These are phyloP conservation scores for Cheilosia vulpina DNA, from an alignment of 2,888 invertebrate species.

Conservation along the genomic window DNA sequence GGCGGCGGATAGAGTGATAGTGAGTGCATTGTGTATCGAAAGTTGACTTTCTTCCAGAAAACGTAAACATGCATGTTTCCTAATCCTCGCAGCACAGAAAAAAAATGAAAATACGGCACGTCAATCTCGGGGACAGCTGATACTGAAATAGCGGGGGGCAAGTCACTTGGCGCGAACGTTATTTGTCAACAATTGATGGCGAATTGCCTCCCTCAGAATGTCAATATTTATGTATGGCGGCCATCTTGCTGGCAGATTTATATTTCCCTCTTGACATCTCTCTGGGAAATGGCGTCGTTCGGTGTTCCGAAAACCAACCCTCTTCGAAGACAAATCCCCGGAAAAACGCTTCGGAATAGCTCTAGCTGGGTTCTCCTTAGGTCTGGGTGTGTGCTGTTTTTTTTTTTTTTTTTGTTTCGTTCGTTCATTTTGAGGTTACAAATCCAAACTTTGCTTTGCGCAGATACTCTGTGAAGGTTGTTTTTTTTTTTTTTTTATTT, in stretches of 20 bases:
- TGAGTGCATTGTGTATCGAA: conserved; percentile 65
- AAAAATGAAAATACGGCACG: conserved; percentile 50
- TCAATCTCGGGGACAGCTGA: conserved; percentile 44
- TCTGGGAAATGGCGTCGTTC: conserved; percentile 66
- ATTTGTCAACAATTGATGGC: conserved; percentile 57
- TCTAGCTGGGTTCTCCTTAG: conserved; percentile 7
- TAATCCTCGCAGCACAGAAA: conserved; percentile 23
- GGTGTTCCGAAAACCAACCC: conserved; percentile 53
- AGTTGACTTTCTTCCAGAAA: conserved; percentile 66
- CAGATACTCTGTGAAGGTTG: conserved; percentile 57
- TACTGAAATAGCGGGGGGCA: conserved; percentile 37
- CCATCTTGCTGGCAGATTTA: conserved; percentile 58
- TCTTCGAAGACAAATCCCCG: conserved; percentile 50
- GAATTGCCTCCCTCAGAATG: conserved; percentile 46
- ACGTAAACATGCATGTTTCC: conserved; percentile 69
- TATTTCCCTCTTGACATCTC: conserved; percentile 23
- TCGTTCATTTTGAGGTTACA: conserved; percentile 21
- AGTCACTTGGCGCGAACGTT: conserved; percentile 41
- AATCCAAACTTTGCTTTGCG: conserved; percentile 54
- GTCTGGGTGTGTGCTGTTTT: neutral
- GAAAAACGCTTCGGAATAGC: conserved; percentile 32
- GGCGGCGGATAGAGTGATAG: conserved; percentile 10
- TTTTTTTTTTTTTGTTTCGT: neutral
- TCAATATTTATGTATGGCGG: conserved; percentile 66
- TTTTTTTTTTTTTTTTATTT: conserved; percentile 4